Percentiles rank a stretch among this genome's conserved stretches.
phyloP scores from a whole-genome alignment of 2,113 vertebrate species.

The Turdus rufiventris region DNA sequence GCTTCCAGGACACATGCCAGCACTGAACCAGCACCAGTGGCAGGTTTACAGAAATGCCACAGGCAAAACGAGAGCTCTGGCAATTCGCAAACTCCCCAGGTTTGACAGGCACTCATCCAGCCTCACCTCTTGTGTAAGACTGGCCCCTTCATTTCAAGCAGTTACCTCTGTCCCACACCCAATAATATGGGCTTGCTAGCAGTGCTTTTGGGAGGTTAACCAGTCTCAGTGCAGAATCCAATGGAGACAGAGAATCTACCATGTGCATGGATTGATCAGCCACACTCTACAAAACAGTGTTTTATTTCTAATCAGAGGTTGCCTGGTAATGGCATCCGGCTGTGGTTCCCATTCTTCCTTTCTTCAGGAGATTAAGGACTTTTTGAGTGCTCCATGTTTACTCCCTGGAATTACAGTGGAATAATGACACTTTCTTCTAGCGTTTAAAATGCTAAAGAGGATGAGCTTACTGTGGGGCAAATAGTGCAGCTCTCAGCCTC shows the following conservation, averaged over 20 bases:
- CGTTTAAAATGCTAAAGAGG: accelerated
- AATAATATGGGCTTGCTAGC: constrained; percentile 14
- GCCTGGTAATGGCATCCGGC: not conserved
- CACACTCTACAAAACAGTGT: not conserved
- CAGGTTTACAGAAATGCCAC: constrained; percentile 58
- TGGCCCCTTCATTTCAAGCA: constrained; percentile 39
- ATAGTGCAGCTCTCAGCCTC: not conserved
- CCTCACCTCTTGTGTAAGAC: constrained; percentile 47
- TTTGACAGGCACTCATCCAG: constrained; percentile 53
- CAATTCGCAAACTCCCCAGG: constrained; percentile 32
- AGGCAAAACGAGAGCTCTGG: constrained; percentile 47
- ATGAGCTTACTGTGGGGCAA: not conserved
- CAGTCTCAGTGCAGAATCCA: not conserved
- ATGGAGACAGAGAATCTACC: not conserved
- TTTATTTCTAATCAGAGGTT: constrained; percentile 21
- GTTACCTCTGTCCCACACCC: constrained; percentile 34
- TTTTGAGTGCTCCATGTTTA: not conserved
- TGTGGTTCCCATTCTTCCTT: not conserved
- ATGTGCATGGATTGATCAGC: not conserved
- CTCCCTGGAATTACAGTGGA: not conserved
- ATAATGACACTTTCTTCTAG: constrained; percentile 6
- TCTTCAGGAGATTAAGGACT: not conserved
- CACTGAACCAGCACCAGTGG: constrained; percentile 26
- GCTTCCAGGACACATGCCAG: constrained; percentile 46
- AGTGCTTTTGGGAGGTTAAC: constrained; percentile 1